Evolutionary conservation across 1,140 invertebrate species (phyloP).

Genomic region (Halesus radiatus): DNA sequence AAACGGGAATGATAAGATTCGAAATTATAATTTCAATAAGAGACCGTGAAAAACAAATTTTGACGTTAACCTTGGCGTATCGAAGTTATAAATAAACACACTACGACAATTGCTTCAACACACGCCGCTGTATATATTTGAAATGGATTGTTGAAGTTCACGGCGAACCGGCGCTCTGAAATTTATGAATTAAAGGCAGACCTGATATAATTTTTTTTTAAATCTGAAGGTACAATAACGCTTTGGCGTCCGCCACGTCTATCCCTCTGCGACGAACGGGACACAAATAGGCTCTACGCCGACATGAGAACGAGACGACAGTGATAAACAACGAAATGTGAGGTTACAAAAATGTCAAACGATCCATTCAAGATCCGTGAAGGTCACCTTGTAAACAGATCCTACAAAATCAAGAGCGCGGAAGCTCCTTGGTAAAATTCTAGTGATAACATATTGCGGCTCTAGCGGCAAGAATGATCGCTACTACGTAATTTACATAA

Average conservation of each 20-base stretch:
- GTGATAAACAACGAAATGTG: slow-evolving; percentile 30
- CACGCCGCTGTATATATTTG: neutral
- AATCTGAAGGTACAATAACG: too few relatives aligned
- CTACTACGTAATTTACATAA: too few relatives aligned
- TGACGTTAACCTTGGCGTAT: slow-evolving; percentile 18
- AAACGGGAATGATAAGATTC: slow-evolving; percentile 6
- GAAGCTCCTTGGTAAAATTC: too few relatives aligned
- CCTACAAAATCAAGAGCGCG: too few relatives aligned
- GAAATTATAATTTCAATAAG: neutral
- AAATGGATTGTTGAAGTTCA: neutral
- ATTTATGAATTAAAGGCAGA: too few relatives aligned
- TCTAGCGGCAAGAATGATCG: too few relatives aligned
- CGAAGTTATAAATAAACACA: slow-evolving; percentile 30
- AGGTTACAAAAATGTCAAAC: slow-evolving; percentile 27
- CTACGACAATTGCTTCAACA: neutral
- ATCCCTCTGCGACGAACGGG: neutral
- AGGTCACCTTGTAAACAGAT: slow-evolving; percentile 28
- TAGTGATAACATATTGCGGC: too few relatives aligned
- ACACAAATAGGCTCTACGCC: neutral
- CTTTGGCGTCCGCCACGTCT: neutral
- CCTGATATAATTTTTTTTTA: too few relatives aligned
- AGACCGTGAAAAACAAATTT: slow-evolving; percentile 7
- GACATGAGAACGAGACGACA: neutral
- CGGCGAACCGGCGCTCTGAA: neutral
- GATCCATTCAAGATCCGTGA: slow-evolving; percentile 9